Conservation (phyloP, 2,797 vertebrate species). For the Vespertilio murinus region DNA sequence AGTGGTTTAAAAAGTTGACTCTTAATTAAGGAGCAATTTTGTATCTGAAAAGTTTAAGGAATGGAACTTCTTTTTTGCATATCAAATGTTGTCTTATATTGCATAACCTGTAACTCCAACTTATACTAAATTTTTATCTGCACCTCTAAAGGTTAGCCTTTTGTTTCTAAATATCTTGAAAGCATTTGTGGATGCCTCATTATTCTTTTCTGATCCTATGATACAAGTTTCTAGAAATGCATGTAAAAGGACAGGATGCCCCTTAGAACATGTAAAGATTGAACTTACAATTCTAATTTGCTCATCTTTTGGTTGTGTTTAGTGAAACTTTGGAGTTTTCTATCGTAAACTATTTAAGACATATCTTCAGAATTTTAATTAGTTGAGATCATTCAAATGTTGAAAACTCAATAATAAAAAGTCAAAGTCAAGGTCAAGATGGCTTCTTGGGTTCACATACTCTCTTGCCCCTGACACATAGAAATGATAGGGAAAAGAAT, state of each 20-base stretch:
- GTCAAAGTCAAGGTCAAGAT: background rate
- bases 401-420: background rate
- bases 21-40: conserved; percentile 67
- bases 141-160: conserved; percentile 35
- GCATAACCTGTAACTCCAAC: background rate
- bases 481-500: background rate
- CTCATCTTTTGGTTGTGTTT: conserved; percentile 40
- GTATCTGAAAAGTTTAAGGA: conserved; percentile 34
- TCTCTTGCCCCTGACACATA: background rate
- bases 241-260: background rate
- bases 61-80: background rate
- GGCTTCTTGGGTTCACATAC: background rate
- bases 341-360: background rate
- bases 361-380: background rate
- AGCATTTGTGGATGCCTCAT: background rate
- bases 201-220: background rate
- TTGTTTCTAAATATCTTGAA: conserved; percentile 26
- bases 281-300: conserved; percentile 71
- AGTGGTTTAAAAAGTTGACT: conserved; percentile 63
- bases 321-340: conserved; percentile 16
- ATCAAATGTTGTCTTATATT: background rate
- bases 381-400: background rate
- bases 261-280: conserved; percentile 47
- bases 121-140: conserved; percentile 10
- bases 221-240: background rate